Evolutionary conservation across 2,888 invertebrate genomes (phyloP).

Genomic region (Tiliacea citrago): DNA sequence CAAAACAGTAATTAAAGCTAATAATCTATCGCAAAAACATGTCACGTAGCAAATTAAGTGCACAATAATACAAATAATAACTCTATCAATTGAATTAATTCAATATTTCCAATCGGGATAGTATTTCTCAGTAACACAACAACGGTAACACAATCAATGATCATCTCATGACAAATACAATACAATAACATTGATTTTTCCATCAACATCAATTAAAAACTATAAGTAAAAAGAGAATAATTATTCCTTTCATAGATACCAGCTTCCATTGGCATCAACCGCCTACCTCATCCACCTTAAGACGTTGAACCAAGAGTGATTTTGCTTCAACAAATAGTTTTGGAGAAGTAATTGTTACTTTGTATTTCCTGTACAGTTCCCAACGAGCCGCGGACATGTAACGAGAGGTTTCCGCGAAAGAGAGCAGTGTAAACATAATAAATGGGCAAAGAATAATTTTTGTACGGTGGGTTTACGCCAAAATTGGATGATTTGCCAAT

Average conservation of each 20-base stretch:
- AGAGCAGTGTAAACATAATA: slow-evolving; percentile 81
- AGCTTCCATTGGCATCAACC: slow-evolving; percentile 13
- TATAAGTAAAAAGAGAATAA: slow-evolving; percentile 64
- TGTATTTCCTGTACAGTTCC: slow-evolving; percentile 61
- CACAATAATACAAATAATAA: slow-evolving; percentile 26
- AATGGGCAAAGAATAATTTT: slow-evolving; percentile 77
- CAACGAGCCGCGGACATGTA: slow-evolving; percentile 68
- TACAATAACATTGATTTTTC: slow-evolving; percentile 65
- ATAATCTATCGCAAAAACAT: slow-evolving; percentile 10
- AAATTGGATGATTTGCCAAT: slow-evolving; percentile 86
- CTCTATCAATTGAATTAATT: slow-evolving; percentile 22
- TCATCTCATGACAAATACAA: slow-evolving; percentile 55
- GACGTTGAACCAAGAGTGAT: slow-evolving; percentile 31
- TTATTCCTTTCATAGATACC: slow-evolving; percentile 60
- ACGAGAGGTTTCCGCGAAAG: slow-evolving; percentile 74
- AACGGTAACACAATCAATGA: slow-evolving; percentile 42
- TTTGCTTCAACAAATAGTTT: slow-evolving; percentile 35
- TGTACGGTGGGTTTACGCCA: slow-evolving; percentile 73
- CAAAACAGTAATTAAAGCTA: slow-evolving; percentile 22
- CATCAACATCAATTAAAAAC: slow-evolving; percentile 66
- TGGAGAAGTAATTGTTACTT: slow-evolving; percentile 31
- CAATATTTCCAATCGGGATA: slow-evolving; percentile 4
- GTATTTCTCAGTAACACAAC: slow-evolving; percentile 19
- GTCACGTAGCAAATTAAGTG: slow-evolving; percentile 28
- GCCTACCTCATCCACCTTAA: slow-evolving; percentile 20